Base-by-base conservation (phyloP, 2,113 vertebrate genomes). In the Gambusia holbrooki region DNA sequence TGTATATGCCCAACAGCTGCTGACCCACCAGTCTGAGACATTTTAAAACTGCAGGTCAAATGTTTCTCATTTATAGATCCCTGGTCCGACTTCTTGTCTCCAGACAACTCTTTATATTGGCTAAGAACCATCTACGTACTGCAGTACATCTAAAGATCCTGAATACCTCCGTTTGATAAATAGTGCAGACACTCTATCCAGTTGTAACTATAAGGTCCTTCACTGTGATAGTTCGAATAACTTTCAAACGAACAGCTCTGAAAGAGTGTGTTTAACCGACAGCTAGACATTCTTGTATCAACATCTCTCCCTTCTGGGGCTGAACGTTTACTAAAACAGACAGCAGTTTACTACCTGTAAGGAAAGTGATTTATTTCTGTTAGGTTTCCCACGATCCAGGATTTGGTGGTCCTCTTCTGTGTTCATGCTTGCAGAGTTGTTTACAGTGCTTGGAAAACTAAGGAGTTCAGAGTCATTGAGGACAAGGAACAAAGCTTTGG, bases 381-480 rank as follows among this genome's bases (percentile, higher is more conserved):
- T 61, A 33, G 14, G 65, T 76, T 90, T 91, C 84, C 84, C 86
- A 81, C 75, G 76, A 79, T 54, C 37, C n/a, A 37, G 32, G 35
- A 65, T 29, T 76, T 70, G 77, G 28, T 65, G 61, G 19, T 62
- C 40, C 27, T 69, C 68, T 67, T 75, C 67, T 82, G 76, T 77
- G 68, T 71, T 84, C 62, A 4, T 73, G 60, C 84, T 90, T 88
- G 71, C 79, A 69, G 71, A 83, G 66, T 77, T 35, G 69, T 91
- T 90, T 76, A 84, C 48, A 8, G 87, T 81, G 66, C 85, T 86
- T 80, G 82, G 68, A 64, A 35, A 77, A 78, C 78, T 58, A 45
- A 32, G 33, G 17, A 9, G 66, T 32, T 28, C 77, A 54, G 8
- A 45, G 81, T 79, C 76, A 79, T 73, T 48, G 81, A 76, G 64